These are phyloP conservation scores for Sanderia malayensis DNA, from an alignment of 30 jellyfish, hydroid and myxozoan species.

Conservation along the genomic window DNA sequence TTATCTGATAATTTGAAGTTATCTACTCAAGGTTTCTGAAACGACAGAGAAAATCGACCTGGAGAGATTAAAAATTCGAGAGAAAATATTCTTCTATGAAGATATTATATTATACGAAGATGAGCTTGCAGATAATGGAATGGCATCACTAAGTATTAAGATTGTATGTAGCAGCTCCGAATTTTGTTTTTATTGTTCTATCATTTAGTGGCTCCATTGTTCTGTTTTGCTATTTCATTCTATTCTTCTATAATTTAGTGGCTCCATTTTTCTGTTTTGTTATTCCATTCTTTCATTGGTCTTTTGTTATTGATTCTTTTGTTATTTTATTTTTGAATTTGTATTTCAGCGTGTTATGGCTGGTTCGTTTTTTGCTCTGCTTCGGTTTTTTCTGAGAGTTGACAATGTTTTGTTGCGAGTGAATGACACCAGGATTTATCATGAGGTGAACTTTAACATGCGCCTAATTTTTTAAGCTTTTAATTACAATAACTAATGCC, in stretches of 20 bases:
- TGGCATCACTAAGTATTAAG: constrained; percentile 76
- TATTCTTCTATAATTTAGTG: no score
- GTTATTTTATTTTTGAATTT: no score
- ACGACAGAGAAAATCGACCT: constrained; percentile 80
- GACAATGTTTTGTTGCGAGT: constrained; percentile 81
- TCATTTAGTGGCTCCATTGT: no score
- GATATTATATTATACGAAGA: constrained; percentile 82
- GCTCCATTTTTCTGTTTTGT: no score
- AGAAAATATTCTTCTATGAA: constrained; percentile 74
- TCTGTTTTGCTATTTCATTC: no score
- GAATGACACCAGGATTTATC: constrained; percentile 80
- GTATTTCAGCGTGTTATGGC: constrained; percentile 87
- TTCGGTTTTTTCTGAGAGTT: constrained; percentile 87
- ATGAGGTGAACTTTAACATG: constrained; percentile 61
- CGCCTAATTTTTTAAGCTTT: not conserved
- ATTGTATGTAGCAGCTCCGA: no score
- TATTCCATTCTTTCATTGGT: no score
- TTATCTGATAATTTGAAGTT: no score
- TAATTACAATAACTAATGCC: not conserved
- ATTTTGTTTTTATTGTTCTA: no score
- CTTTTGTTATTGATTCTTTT: no score
- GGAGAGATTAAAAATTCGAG: constrained; percentile 72
- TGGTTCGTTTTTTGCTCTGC: constrained; percentile 71
- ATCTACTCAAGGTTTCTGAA: constrained; percentile 1
- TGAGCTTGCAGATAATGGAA: constrained; percentile 96